phyloP scores from a whole-genome alignment of 2,888 invertebrate genomes.

The Tetragonula carbonaria region DNA sequence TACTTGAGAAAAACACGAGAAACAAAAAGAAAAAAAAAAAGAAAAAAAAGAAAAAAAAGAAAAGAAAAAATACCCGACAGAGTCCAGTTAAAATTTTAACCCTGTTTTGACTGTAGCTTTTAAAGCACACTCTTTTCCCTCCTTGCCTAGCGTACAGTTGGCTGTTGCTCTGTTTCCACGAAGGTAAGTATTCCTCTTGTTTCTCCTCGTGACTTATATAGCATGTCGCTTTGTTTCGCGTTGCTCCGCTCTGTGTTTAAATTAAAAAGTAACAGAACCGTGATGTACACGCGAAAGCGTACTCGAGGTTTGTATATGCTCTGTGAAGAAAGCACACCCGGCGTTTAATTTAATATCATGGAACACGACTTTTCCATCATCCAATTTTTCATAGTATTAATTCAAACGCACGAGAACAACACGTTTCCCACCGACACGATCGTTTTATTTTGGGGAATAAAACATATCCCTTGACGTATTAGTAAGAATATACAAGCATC shows the following conservation, averaged over 20 bases:
- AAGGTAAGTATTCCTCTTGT: conserved; percentile 53
- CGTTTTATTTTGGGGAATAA: not conserved
- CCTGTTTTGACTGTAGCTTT: conserved; percentile 26
- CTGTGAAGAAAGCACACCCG: conserved; percentile 3
- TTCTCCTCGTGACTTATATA: conserved; percentile 22
- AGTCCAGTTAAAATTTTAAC: conserved; percentile 46
- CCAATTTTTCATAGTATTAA: conserved; percentile 7
- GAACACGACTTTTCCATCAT: conserved; percentile 42
- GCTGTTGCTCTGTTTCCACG: not conserved
- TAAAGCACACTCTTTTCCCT: conserved; percentile 15
- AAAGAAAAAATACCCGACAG: conserved; percentile 7
- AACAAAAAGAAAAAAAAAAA: not conserved
- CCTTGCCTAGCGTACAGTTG: not conserved
- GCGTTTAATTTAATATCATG: conserved; percentile 36
- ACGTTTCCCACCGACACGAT: not conserved
- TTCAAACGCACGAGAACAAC: conserved; percentile 7
- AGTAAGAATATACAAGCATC: not conserved
- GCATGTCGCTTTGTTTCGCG: conserved; percentile 25
- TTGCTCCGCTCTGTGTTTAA: conserved; percentile 6
- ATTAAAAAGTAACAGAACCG: conserved; percentile 19
- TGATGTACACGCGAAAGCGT: conserved; percentile 17
- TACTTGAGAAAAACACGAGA: not conserved
- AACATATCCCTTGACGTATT: not conserved
- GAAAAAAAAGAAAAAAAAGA: not conserved
- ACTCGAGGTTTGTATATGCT: conserved; percentile 21